phyloP scores from a whole-genome alignment of 2,888 invertebrate genomes.

The Parnassius smintheus region DNA sequence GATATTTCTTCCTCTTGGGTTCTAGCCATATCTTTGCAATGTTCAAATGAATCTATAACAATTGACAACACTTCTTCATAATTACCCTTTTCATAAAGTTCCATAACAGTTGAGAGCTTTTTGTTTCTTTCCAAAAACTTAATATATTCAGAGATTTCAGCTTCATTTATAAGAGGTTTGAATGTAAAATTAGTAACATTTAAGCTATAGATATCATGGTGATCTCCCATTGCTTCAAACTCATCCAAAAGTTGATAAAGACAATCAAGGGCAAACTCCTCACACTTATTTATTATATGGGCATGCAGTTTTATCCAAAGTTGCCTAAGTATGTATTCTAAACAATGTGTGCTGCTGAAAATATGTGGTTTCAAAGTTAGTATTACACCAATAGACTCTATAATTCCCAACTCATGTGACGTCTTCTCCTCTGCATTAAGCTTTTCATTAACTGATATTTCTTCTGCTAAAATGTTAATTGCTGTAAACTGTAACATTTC shows the following conservation, averaged over 20 bases:
- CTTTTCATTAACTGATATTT: conserved; percentile 65
- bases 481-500: conserved; percentile 58
- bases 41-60: conserved; percentile 84
- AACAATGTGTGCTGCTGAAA: conserved; percentile 54
- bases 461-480: conserved; percentile 67
- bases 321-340: conserved; percentile 61
- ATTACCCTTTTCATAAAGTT: conserved; percentile 83
- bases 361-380: conserved; percentile 62
- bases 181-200: conserved; percentile 62
- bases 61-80: conserved; percentile 85
- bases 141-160: conserved; percentile 58
- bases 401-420: conserved; percentile 52
- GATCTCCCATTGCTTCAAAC: conserved; percentile 70
- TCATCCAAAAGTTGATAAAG: conserved; percentile 67
- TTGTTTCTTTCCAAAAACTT: conserved; percentile 75
- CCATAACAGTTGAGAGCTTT: conserved; percentile 83
- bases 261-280: conserved; percentile 66
- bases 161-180: conserved; percentile 61
- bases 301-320: conserved; percentile 72
- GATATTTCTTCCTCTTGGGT: conserved; percentile 71
- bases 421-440: conserved; percentile 48
- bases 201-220: conserved; percentile 54
- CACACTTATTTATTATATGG: conserved; percentile 62
- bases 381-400: conserved; percentile 63
- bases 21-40: conserved; percentile 66